Evolutionary conservation across 2,797 vertebrate species (phyloP).

Genomic region (Capromys pilorides): DNA sequence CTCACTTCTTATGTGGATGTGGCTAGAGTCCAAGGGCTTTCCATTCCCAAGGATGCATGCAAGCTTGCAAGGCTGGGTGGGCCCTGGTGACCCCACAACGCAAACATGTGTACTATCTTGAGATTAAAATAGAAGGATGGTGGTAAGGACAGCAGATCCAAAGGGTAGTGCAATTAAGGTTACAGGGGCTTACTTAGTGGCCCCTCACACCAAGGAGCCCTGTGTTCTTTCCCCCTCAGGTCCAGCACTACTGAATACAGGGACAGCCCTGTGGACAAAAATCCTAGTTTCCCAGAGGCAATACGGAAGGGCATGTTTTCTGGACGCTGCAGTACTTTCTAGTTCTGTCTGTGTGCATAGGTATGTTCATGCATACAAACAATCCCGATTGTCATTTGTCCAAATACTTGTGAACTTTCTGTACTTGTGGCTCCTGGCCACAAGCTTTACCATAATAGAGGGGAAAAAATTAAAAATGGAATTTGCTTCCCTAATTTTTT

Average conservation of each 20-base stretch:
- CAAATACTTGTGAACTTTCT: constrained; percentile 20
- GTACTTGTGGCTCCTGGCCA: neutral
- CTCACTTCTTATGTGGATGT: neutral
- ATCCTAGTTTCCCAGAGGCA: neutral
- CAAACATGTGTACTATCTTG: neutral
- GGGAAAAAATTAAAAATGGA: constrained; percentile 41
- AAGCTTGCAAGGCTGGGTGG: rapidly evolving
- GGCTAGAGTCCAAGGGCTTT: neutral
- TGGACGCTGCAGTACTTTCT: neutral
- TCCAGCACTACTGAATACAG: neutral
- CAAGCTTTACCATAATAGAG: neutral
- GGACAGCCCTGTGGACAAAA: neutral
- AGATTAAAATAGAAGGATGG: neutral
- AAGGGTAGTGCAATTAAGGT: neutral
- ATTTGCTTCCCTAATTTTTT: neutral
- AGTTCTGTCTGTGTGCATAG: neutral
- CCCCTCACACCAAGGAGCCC: neutral
- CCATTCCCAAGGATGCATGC: neutral
- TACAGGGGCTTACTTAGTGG: neutral
- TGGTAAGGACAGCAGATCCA: neutral
- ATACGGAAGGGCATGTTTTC: neutral
- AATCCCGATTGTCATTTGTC: neutral
- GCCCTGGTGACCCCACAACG: too few species aligned
- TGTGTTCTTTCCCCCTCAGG: neutral
- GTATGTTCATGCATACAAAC: neutral